These are phyloP conservation scores for Anguilla megastoma DNA, from an alignment of 2,797 vertebrate genomes.

Conservation along the genomic window DNA sequence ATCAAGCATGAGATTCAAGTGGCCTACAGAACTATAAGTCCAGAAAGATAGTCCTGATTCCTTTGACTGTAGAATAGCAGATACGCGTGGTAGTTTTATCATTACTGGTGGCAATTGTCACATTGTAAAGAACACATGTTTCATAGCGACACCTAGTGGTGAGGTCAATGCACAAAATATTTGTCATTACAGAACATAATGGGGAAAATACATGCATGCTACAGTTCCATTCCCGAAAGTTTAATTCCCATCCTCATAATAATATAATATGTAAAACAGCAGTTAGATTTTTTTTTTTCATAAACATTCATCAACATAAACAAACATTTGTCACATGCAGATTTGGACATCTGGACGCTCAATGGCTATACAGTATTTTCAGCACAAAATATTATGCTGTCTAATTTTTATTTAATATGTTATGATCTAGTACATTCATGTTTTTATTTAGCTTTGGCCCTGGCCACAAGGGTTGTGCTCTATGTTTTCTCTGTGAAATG, in stretches of 20 bases:
- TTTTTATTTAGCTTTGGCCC: background rate
- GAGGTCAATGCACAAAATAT: background rate
- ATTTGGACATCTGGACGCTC: background rate
- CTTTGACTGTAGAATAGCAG: background rate
- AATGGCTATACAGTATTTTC: background rate
- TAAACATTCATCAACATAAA: background rate
- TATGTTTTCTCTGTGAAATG: background rate
- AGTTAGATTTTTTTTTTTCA: background rate
- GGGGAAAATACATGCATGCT: background rate
- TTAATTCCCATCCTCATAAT: background rate
- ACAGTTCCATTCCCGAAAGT: background rate
- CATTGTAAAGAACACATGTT: conserved; percentile 16
- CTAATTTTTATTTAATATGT: background rate
- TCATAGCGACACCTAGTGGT: conserved; percentile 38
- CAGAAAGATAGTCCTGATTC: background rate
- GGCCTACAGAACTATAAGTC: background rate
- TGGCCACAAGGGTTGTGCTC: background rate
- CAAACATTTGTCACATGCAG: background rate
- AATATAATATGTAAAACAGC: background rate
- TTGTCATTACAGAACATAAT: background rate
- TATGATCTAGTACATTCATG: background rate
- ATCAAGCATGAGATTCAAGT: background rate
- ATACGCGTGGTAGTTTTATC: background rate
- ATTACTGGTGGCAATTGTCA: background rate
- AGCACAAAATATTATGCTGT: background rate